Base-by-base conservation (phyloP, 2,113 vertebrate genomes). In the Theropithecus gelada region DNA sequence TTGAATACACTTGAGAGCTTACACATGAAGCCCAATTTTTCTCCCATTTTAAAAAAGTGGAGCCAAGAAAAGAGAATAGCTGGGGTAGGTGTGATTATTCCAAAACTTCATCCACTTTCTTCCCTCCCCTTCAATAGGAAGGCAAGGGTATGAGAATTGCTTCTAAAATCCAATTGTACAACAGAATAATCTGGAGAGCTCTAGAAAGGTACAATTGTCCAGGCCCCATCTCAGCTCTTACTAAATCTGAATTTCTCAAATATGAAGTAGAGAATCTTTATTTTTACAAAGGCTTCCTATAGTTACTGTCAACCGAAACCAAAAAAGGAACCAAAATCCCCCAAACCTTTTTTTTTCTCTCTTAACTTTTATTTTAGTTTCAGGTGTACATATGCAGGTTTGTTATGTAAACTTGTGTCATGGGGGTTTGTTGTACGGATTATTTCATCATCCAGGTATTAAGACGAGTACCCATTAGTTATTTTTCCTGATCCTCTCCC, bases 281-380 rank as follows among this genome's bases (percentile, higher is more conserved):
- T n/a, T 81, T 72, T 85, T 32, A 43, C 45, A 57, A 72, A 94
- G 76, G 25, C 35, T 90, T 89, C 5, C 38, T 72, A 18, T n/a
- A 52, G 22, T 83, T 75, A 98, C 98, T 98, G 98, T 99, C 99
- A 99, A 99, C 48, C 48, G 14, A 1, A 50, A 50, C 48, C 48
- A 50, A 50, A 50, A 50, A 50, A 99, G 98, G 99, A 98, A 99
- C 98, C 99, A 98, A 99, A 99, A 99, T 98, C 98, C 98, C 98
- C 98, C 98, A 98, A 98, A 98, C 98, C 98, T 99, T 64, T 64
- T 64, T 11, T 61, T 61, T 61, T 12, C 14, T 27, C 9, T 13
- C 30, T 64, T 2, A 64, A 64, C 27, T 64, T 64, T 64, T 27
- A 64, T 14, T 32, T 64, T 30, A 64, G 61, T 12, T 4, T 64